Conservation (phyloP, 2,888 invertebrate species). For the Brassicogethes aeneus region DNA sequence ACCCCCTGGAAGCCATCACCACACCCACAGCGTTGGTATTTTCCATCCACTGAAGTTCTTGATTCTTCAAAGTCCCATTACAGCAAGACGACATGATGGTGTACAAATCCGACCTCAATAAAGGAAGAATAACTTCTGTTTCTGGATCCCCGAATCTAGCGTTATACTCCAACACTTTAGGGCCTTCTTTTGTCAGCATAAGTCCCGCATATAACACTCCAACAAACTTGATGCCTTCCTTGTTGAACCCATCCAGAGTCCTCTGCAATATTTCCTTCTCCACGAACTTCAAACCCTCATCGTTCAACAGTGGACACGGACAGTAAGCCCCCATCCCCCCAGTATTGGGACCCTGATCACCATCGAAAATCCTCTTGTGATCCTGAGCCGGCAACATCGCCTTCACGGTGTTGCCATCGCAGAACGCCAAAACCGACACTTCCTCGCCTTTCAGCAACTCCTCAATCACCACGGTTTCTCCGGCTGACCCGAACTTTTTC, state of each 20-base stretch:
- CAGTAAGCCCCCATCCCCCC: conserved; percentile 99
- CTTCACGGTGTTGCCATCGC: conserved; percentile 72
- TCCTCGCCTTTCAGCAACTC: conserved; percentile 89
- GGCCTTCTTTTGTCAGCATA: conserved; percentile 87
- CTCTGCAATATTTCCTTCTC: conserved; percentile 65
- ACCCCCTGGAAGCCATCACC: conserved; percentile 87
- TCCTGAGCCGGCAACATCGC: conserved; percentile 92
- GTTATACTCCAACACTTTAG: conserved; percentile 92
- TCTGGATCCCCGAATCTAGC: conserved; percentile 98
- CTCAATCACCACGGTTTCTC: conserved; percentile 79
- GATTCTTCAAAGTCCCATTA: conserved; percentile 50
- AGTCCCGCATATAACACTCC: conserved; percentile 94
- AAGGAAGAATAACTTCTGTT: conserved; percentile 87
- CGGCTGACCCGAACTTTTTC: conserved; percentile 75
- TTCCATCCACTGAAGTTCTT: conserved; percentile 57
- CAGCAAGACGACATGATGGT: conserved; percentile 68
- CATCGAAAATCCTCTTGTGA: conserved; percentile 85
- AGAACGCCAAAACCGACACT: conserved; percentile 84
- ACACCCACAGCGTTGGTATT: conserved; percentile 72
- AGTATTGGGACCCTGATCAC: conserved; percentile 90
- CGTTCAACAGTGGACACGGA: conserved; percentile 73
- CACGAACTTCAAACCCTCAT: conserved; percentile 54
- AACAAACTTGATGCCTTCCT: conserved; percentile 72
- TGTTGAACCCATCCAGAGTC: conserved; percentile 69
- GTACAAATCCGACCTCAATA: conserved; percentile 76